Evolutionary conservation across 2,113 vertebrate genomes (phyloP), one percentile per base, ranked within the genome.

Genomic region (Nannobrachium achirus): DNA sequence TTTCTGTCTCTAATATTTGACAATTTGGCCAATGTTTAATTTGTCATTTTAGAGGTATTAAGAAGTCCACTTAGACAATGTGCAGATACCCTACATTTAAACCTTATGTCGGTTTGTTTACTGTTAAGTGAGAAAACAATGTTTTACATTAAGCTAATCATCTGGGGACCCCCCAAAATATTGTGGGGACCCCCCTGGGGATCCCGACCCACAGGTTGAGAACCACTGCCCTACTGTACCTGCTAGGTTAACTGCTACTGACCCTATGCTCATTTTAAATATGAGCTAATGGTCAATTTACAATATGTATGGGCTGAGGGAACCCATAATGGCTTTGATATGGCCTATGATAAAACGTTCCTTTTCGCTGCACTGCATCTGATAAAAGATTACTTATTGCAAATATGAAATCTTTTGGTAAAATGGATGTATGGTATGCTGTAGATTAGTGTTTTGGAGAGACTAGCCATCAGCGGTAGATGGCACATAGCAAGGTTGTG

Each of bases 361-460:
- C 62, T 71, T 71, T 72, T 51, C 56, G 53, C 63, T 63, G 61
- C 59, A 53, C 48, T 20, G 76, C 69, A 59, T 58, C 42, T 45
- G 15, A 8, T 72, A 66, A 56, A n/a, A 51, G n/a, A 46, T 66
- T 48, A 64, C 66, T 79, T 68, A 82, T 77, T 76, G 67, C 70
- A 77, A 69, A 55, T 15, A 46, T 52, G 68, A 42, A 71, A 75
- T 46, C 19, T 53, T 53, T 33, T 19, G 63, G 51, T 20, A n/a
- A 13, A 51, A 67, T 72, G 19, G 53, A 39, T 65, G 18, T 25
- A 14, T 13, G 5, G n/a, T 50, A 15, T n/a, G 5, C 10, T 50
- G 11, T 3, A 68, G 39, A 15, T 58, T 39, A 49, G 51, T 62
- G 20, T 66, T 63, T 1, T 62, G 52, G 13, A 15, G 5, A 52